These are phyloP conservation scores for Panzeria rudis DNA, from an alignment of 2,888 invertebrate species.

Conservation along the genomic window DNA sequence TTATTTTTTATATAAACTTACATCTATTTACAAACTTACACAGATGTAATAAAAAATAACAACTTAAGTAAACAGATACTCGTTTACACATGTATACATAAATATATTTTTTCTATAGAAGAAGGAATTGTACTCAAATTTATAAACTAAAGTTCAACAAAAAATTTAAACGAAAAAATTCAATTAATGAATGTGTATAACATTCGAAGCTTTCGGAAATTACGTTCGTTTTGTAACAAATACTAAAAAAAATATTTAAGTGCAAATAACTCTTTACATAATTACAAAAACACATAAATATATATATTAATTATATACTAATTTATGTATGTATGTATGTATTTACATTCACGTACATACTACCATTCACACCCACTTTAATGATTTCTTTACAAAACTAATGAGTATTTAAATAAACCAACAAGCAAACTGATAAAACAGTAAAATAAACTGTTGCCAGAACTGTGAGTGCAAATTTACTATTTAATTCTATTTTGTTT, in stretches of 20 bases:
- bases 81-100: background rate
- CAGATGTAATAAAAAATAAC: conserved; percentile 26
- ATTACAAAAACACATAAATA: background rate
- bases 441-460: conserved; percentile 51
- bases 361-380: conserved; percentile 49
- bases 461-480: conserved; percentile 58
- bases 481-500: conserved; percentile 14
- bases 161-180: background rate
- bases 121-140: conserved; percentile 32
- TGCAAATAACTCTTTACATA: conserved; percentile 26
- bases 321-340: background rate
- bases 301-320: background rate
- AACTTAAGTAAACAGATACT: conserved; percentile 33
- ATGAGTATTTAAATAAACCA: conserved; percentile 35
- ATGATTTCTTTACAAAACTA: conserved; percentile 36
- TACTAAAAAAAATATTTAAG: conserved; percentile 34
- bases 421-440: conserved; percentile 18
- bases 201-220: conserved; percentile 7
- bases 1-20: conserved; percentile 57
- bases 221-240: conserved; percentile 20
- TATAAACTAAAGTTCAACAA: conserved; percentile 28
- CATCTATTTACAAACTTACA: conserved; percentile 38
- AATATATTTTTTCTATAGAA: conserved; percentile 6
- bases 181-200: conserved; percentile 9
- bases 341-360: background rate